Base-by-base conservation (phyloP, 2,888 invertebrate genomes). In the Papilio gigon region DNA sequence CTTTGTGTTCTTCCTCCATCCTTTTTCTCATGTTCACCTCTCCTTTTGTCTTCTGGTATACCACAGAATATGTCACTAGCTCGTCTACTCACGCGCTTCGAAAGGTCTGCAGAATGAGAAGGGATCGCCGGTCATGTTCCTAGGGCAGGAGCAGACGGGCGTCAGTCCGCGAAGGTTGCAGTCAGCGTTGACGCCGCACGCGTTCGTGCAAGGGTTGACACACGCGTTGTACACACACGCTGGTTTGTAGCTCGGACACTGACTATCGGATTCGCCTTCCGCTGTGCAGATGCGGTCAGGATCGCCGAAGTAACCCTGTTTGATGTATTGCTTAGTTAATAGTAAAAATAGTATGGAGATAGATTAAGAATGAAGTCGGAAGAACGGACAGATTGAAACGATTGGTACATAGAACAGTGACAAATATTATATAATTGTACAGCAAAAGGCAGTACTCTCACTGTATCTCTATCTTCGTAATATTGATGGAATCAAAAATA, bases 121-220 rank as follows among this genome's bases (percentile, higher is more conserved):
- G 4, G 97, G 97, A 92, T 97, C 95, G 1, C 97, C 97, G 27
- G 97, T 97, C 95, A 96, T 97, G 79, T 96, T 95, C 80, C 93
- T 94, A 0, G 97, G 97, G 84, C 97, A 97, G 68, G 96, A 96
- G 85, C 97, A 97, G 17, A 97, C 94, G 0, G 97, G 96, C 5
- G 96, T 97, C 64, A 96, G 92, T 4, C 95, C 96, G 56, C 96
- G 93, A 47, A 97, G 93, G 78, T 95, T 93, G 84, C 97, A 97
- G 77, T 97, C 95, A 3, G 97, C 97, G 72, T 95, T 94, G 17
- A 94, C 89, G 50, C 97, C 97, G 78, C 97, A 97, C 6, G 95
- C 95, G 61, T 95, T 95, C 20, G 95, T 94, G 84, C 97, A 97
- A 0, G 97, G 97, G 84, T 97, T 95, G 67, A 95, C 93, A 83